Evolutionary conservation across 2,888 invertebrate species (phyloP), one percentile per base, ranked within the genome.

Genomic region (Rotaria macrura): DNA sequence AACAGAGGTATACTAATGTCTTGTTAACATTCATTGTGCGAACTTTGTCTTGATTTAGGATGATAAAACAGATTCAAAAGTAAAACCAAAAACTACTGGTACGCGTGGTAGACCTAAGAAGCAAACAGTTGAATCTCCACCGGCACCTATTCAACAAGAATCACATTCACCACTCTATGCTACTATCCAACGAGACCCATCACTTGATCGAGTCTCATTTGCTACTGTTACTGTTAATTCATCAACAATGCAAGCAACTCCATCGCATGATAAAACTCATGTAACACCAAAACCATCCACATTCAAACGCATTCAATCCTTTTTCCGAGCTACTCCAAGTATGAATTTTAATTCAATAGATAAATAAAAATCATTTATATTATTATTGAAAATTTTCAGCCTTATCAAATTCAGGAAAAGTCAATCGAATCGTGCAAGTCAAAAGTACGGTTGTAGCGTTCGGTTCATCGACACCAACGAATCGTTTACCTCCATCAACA

Each of bases 281-380:
- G n/a, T 4, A 10, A 79, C 79, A n/a, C 79, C 79, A 3, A 79
- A 79, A 43, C 40, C 25, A 43, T 79, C 79, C 25, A 79, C 79
- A 79, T 79, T 79, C 14, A 79, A 79, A 79, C 79, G 79, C n/a
- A 43, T 79, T 25, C 79, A 79, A 43, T 79, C 79, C 10, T 43
- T 79, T n/a, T 79, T 79, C 9, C 79, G 79, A 43, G 25, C 40
- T 12, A 79, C 43, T 25, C 79, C 79, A 25, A 43, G 79, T 79
- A 43, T n/a, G 79, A 14, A 12, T 65, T 17, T 65, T 17, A n/a
- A 43, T 2, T 9, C 25, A 43, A 6, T 38, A 23, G 23, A 2
- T 6, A 79, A 43, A n/a, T 7, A 23, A 3, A 43, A n/a, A 14
- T 4, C 5, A 43, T 43, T 1, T 4, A 49, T 49, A 1, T 3